Evolutionary conservation across 2,888 invertebrate genomes (phyloP).

Genomic region (Sarcophaga rosellei): DNA sequence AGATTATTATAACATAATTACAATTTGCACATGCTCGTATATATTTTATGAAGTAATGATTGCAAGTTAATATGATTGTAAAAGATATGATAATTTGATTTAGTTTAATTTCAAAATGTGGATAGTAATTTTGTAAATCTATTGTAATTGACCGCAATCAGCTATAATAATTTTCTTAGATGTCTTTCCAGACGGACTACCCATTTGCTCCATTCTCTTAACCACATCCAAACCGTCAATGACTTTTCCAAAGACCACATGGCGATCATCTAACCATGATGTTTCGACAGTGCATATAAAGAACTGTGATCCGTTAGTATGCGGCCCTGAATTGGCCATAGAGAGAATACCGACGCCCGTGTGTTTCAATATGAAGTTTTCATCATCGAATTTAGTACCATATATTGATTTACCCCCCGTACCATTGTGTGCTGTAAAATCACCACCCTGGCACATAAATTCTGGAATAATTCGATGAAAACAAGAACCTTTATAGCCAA

Average conservation of each 20-base stretch:
- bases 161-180: slow-evolving; percentile 89
- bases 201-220: slow-evolving; percentile 90
- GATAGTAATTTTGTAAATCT: background rate
- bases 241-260: slow-evolving; percentile 95
- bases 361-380: slow-evolving; percentile 97
- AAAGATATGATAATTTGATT: background rate
- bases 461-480: slow-evolving; percentile 98
- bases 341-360: slow-evolving; percentile 94
- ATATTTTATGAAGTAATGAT: too few relatives aligned
- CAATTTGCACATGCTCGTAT: too few relatives aligned
- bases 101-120: background rate
- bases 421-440: slow-evolving; percentile 92
- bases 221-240: slow-evolving; percentile 95
- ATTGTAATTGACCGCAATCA: slow-evolving; percentile 85
- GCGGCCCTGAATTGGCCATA: slow-evolving; percentile 97
- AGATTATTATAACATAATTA: too few relatives aligned
- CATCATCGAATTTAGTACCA: slow-evolving; percentile 96
- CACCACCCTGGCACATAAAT: slow-evolving; percentile 98
- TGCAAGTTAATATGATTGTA: too few relatives aligned
- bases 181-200: slow-evolving; percentile 91
- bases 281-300: slow-evolving; percentile 96
- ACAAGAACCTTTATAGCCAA: slow-evolving; percentile 94
- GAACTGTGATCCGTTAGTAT: slow-evolving; percentile 98
- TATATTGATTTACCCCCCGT: slow-evolving; percentile 87
- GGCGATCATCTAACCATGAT: slow-evolving; percentile 94